phyloP scores from a whole-genome alignment of 2,113 vertebrate genomes.

The Mesembrinibis cayennensis region DNA sequence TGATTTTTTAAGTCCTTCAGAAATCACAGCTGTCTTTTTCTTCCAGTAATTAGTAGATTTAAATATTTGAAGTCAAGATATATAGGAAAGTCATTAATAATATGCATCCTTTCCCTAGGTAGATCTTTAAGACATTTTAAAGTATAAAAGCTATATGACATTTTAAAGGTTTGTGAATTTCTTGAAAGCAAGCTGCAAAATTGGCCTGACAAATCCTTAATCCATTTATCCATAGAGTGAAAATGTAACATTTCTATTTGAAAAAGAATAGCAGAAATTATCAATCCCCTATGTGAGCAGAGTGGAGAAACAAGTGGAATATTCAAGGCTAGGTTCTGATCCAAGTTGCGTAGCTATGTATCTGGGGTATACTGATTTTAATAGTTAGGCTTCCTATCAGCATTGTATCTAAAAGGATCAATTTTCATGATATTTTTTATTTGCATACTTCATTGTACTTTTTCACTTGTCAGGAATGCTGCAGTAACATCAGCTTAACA shows the following conservation, averaged over 20 bases:
- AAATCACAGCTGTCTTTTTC: not conserved
- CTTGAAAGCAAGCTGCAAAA: constrained; percentile 36
- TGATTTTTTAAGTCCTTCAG: not conserved
- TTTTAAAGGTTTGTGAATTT: constrained; percentile 45
- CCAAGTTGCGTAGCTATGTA: not conserved
- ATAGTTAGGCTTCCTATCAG: not conserved
- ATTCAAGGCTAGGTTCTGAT: not conserved
- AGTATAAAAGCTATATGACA: constrained; percentile 17
- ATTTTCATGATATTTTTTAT: not conserved
- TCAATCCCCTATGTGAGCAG: not conserved
- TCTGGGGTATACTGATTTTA: not conserved
- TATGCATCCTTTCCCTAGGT: not conserved
- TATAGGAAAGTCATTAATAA: constrained; percentile 15
- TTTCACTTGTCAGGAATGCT: not conserved
- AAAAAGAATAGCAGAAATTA: constrained; percentile 10
- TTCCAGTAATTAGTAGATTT: constrained; percentile 10
- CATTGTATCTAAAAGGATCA: not conserved
- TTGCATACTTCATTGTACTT: not conserved
- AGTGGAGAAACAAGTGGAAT: not conserved
- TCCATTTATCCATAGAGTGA: constrained; percentile 6
- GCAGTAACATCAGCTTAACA: not conserved
- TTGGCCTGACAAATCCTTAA: constrained; percentile 30
- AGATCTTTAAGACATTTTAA: constrained; percentile 10
- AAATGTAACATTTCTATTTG: constrained; percentile 31
- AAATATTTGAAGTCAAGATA: constrained; percentile 21